phyloP scores from a whole-genome alignment of 2,888 invertebrate genomes.

The Watsonalla cultraria region DNA sequence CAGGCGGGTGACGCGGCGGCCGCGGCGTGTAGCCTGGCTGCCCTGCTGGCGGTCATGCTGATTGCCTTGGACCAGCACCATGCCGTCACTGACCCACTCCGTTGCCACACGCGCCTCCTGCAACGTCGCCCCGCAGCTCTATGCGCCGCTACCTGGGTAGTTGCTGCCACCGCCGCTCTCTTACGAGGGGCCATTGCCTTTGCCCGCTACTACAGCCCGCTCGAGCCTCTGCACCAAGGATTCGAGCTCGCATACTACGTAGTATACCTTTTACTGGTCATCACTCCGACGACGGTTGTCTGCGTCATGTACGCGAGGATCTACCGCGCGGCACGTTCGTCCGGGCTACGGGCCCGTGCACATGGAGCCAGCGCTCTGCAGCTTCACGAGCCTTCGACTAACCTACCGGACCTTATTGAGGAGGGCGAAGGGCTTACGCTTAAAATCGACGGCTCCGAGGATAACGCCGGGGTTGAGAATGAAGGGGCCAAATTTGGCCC shows the following conservation, averaged over 20 bases:
- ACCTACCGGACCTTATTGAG: conserved; percentile 61
- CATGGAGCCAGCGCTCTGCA: conserved; percentile 73
- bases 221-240: conserved; percentile 44
- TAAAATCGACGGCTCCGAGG: conserved; percentile 60
- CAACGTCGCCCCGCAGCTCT: conserved; percentile 66
- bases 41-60: conserved; percentile 62
- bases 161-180: conserved; percentile 58
- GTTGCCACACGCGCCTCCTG: conserved; percentile 71
- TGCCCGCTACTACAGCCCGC: conserved; percentile 50
- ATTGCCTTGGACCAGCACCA: conserved; percentile 76
- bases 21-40: conserved; percentile 56
- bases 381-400: conserved; percentile 65
- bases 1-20: conserved; percentile 75
- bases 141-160: conserved; percentile 76
- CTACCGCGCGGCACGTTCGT: conserved; percentile 86
- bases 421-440: conserved; percentile 68
- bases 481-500: conserved; percentile 62
- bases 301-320: conserved; percentile 87
- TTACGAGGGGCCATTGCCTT: conserved; percentile 54
- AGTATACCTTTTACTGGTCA: conserved; percentile 57
- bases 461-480: conserved; percentile 31
- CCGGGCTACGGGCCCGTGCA: conserved; percentile 73
- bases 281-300: conserved; percentile 79
- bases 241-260: conserved; percentile 58
- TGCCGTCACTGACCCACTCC: conserved; percentile 73